Conservation (phyloP, 2,888 invertebrate genomes). For the Cylindroiulus punctatus region DNA sequence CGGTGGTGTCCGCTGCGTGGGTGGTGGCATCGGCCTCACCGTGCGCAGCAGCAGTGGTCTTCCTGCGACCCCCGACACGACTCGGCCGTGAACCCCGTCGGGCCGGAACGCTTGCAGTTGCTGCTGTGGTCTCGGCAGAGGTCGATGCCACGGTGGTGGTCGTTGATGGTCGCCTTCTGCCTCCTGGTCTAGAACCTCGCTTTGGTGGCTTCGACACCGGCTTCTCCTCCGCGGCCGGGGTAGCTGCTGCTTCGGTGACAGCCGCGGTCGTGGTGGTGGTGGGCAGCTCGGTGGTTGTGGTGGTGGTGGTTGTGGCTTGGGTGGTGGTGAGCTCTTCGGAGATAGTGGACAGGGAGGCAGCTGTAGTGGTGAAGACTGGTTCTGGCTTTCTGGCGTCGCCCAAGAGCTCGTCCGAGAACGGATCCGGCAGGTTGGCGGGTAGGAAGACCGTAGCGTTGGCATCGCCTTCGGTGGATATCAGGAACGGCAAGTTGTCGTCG, state of each 20-base stretch:
- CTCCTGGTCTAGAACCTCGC: not conserved
- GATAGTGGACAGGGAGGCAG: not conserved
- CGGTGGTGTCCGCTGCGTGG: not conserved
- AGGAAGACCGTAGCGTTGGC: slow-evolving; percentile 49
- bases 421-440: slow-evolving; percentile 54
- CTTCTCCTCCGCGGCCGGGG: slow-evolving; percentile 3
- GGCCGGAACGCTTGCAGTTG: not conserved
- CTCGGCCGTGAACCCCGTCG: slow-evolving; percentile 44
- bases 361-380: not conserved
- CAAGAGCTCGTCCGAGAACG: slow-evolving; percentile 54
- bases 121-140: slow-evolving; percentile 19
- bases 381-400: slow-evolving; percentile 11
- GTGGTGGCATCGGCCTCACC: not conserved
- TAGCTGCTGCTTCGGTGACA: slow-evolving; percentile 41
- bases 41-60: not conserved
- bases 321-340: slow-evolving; percentile 30
- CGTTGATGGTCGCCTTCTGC: slow-evolving; percentile 52
- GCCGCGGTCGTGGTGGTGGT: slow-evolving; percentile 50
- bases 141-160: slow-evolving; percentile 36
- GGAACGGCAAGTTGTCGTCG: slow-evolving; percentile 53
- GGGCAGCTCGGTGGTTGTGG: slow-evolving; percentile 41
- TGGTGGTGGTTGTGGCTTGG: slow-evolving; percentile 48
- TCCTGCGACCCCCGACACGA: slow-evolving; percentile 35
- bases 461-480: slow-evolving; percentile 6
- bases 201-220: slow-evolving; percentile 2